A percentile compares a stretch with the other conserved stretches of the same genome.
phyloP scores from a whole-genome alignment of 2,113 vertebrate species.

The Rhynchomys soricoides region DNA sequence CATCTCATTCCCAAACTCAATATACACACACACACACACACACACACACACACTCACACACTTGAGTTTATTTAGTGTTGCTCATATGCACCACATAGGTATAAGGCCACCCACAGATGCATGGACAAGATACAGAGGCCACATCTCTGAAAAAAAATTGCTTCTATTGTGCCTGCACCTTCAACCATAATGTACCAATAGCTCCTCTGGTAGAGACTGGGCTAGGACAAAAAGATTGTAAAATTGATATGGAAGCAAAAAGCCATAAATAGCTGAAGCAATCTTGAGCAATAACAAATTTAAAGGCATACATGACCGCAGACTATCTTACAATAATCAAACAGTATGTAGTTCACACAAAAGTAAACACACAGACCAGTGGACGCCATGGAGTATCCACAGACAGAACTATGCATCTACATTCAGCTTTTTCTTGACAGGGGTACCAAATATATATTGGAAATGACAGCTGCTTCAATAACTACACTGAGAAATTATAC shows the following conservation, averaged over 20 bases:
- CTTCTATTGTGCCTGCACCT: not conserved
- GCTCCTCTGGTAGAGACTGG: not conserved
- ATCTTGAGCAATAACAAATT: not conserved
- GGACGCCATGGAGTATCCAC: not conserved
- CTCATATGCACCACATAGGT: not conserved
- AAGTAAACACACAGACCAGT: not conserved
- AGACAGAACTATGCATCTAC: not conserved
- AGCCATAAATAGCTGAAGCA: too few relatives aligned
- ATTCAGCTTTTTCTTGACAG: not conserved
- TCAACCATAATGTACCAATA: not conserved
- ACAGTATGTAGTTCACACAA: not conserved
- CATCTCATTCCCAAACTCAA: not conserved
- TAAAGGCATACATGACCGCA: not conserved
- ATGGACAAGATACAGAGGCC: not conserved
- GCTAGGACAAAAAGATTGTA: not conserved
- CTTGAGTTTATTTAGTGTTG: not conserved
- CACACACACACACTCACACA: too few relatives aligned
- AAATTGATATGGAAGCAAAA: not conserved
- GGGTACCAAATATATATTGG: not conserved
- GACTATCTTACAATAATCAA: not conserved
- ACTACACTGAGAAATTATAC: not conserved
- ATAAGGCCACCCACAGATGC: not conserved
- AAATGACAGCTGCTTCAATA: not conserved
- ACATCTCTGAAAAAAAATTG: not conserved
- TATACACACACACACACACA: too few relatives aligned